These are phyloP conservation scores for Clitarchus hookeri DNA, from an alignment of 2,888 invertebrate species.

Conservation along the genomic window DNA sequence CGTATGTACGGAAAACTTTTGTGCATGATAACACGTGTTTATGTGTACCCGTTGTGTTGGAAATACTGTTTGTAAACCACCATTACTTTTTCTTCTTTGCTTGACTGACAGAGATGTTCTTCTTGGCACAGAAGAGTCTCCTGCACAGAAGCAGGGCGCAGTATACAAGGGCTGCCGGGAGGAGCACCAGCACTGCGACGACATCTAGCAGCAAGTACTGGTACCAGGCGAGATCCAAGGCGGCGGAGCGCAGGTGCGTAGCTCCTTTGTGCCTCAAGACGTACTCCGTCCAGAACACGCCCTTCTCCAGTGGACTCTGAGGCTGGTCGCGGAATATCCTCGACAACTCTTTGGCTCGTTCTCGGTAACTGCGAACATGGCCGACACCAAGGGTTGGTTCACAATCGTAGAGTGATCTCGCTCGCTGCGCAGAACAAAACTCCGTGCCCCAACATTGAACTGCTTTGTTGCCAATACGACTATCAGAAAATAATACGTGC, in stretches of 20 bases:
- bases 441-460: too few species aligned
- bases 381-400: too few species aligned
- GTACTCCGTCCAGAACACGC: not conserved
- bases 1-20: too few species aligned
- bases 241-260: not conserved
- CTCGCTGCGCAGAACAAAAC: too few species aligned
- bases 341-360: not conserved
- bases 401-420: too few species aligned
- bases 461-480: too few species aligned
- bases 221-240: not conserved
- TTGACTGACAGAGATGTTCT: not conserved
- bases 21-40: too few species aligned
- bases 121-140: not conserved
- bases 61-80: too few species aligned
- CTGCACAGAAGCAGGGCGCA: not conserved
- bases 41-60: too few species aligned
- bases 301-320: not conserved
- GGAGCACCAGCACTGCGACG: not conserved
- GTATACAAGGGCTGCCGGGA: not conserved
- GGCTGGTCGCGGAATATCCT: conserved; percentile 14
- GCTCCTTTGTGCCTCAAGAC: not conserved
- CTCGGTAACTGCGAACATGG: not conserved
- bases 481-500: too few species aligned
- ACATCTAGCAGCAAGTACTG: not conserved
- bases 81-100: not conserved